These are phyloP conservation scores for Eulithis testata DNA, from an alignment of 2,888 invertebrate genomes.

Conservation along the genomic window DNA sequence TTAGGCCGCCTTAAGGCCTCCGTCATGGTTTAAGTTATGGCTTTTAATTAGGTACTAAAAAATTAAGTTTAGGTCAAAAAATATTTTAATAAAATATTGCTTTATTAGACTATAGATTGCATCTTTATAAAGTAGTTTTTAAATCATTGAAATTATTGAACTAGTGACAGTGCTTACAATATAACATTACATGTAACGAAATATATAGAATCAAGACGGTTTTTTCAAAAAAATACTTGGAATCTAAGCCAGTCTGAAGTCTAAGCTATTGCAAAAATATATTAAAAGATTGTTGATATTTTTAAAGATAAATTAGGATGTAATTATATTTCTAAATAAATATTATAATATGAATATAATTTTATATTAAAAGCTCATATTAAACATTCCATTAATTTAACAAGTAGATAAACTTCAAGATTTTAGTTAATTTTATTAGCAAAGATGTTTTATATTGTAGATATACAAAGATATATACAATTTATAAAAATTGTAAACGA, in stretches of 20 bases:
- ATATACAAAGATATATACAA: background rate
- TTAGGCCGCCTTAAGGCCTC: no score
- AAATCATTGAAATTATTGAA: no score
- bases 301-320: constrained; percentile 6
- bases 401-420: no score
- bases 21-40: no score
- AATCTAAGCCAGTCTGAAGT: background rate
- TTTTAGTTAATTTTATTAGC: background rate
- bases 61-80: background rate
- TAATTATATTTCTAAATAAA: constrained; percentile 2
- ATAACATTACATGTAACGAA: no score
- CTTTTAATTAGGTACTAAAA: background rate
- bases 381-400: constrained; percentile 11
- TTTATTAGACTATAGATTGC: background rate
- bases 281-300: constrained; percentile 13
- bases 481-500: background rate
- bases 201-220: no score
- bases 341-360: constrained; percentile 1
- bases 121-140: background rate
- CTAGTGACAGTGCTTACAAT: no score
- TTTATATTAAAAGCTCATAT: constrained; percentile 3
- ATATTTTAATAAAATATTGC: background rate
- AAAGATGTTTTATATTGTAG: background rate
- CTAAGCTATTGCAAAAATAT: background rate
- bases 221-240: background rate